These are phyloP conservation scores for Dione vanillae DNA, from an alignment of 2,888 invertebrate species.

Conservation along the genomic window DNA sequence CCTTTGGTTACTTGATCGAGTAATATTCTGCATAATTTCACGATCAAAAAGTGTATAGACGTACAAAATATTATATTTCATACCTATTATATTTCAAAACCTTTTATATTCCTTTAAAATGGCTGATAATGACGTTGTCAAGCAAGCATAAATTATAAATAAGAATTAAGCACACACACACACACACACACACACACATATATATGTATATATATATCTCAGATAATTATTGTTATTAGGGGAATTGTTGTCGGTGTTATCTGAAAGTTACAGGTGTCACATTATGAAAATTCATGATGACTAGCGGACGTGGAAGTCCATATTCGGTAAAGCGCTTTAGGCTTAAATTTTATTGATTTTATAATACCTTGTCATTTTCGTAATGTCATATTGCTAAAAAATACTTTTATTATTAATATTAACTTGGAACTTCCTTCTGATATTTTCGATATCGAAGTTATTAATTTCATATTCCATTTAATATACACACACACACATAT, in stretches of 20 bases:
- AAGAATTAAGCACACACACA: too few relatives aligned
- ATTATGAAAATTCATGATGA: constrained; percentile 65
- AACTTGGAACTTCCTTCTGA: constrained; percentile 21
- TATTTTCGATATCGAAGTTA: constrained; percentile 12
- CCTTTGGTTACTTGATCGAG: constrained; percentile 23
- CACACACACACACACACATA: neutral
- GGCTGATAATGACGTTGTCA: neutral
- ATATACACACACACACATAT: neutral
- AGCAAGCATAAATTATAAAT: neutral
- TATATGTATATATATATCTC: neutral
- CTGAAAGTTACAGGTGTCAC: constrained; percentile 56
- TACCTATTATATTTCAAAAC: neutral
- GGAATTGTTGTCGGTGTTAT: constrained; percentile 35
- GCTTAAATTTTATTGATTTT: constrained; percentile 47
- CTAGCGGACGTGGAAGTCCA: constrained; percentile 57
- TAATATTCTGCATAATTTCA: constrained; percentile 11
- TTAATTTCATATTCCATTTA: neutral
- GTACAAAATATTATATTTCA: constrained; percentile 1
- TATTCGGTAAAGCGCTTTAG: constrained; percentile 43
- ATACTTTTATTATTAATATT: constrained; percentile 30
- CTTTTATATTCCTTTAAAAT: neutral
- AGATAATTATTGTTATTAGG: neutral
- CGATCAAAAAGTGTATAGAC: constrained; percentile 17
- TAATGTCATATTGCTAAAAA: constrained; percentile 31
- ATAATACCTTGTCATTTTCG: constrained; percentile 42